Evolutionary conservation across 2,797 vertebrate genomes (phyloP).

Genomic region (Argyrosomus regius): DNA sequence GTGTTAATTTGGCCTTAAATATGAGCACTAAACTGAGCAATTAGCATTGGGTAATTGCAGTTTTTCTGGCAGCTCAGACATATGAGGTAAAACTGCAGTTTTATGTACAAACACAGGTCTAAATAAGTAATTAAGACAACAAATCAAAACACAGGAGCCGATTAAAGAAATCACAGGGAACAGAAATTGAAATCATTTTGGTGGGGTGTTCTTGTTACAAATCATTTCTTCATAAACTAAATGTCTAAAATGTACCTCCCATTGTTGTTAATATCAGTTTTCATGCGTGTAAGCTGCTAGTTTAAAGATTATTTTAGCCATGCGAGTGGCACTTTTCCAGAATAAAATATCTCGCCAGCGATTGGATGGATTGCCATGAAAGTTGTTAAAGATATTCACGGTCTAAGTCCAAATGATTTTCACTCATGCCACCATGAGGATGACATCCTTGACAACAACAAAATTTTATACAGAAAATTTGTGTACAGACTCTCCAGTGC

Average conservation of each 20-base stretch:
- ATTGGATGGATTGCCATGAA: too few species aligned
- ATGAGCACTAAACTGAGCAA: conserved; percentile 3
- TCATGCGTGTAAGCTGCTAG: not conserved
- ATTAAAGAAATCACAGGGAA: not conserved
- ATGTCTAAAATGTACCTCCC: not conserved
- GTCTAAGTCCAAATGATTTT: too few species aligned
- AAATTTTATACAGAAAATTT: too few species aligned
- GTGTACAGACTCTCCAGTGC: too few species aligned
- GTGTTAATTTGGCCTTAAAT: not conserved
- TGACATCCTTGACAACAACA: too few species aligned
- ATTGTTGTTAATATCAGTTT: not conserved
- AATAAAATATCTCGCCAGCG: too few species aligned
- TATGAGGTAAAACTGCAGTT: not conserved
- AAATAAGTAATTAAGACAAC: not conserved
- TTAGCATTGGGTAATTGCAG: too few species aligned
- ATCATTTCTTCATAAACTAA: not conserved
- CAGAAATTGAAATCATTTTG: not conserved
- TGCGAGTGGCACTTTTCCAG: too few species aligned
- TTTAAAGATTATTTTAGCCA: too few species aligned
- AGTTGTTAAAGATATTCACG: too few species aligned
- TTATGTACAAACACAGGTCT: not conserved
- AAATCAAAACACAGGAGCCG: not conserved
- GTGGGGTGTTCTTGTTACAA: not conserved
- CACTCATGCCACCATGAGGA: too few species aligned
- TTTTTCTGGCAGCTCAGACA: not conserved